Conservation (phyloP, 2,888 invertebrate species). For the Pecten maximus region DNA sequence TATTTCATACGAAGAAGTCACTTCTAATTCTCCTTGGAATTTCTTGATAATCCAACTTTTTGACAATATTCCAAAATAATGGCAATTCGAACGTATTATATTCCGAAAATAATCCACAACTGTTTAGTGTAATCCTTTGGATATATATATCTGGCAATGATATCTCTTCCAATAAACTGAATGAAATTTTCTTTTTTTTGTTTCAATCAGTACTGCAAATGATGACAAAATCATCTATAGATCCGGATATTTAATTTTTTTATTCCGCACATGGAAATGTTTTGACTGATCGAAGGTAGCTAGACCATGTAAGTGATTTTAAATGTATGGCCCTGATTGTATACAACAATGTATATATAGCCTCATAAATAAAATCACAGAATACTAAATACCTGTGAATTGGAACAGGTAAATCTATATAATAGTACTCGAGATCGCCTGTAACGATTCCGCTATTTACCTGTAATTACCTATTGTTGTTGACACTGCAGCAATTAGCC, state of each 20-base stretch:
- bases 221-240: not conserved
- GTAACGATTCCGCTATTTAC: not conserved
- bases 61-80: not conserved
- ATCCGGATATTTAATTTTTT: not conserved
- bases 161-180: no score
- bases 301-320: not conserved
- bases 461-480: conserved; percentile 28
- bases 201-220: not conserved
- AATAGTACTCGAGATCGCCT: not conserved
- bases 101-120: not conserved
- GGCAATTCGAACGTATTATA: not conserved
- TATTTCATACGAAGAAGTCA: not conserved
- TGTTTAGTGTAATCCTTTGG: not conserved
- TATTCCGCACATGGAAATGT: not conserved
- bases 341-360: not conserved
- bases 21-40: not conserved
- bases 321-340: not conserved
- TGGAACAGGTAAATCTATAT: not conserved
- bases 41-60: not conserved
- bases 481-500: conserved; percentile 22
- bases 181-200: not conserved
- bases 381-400: not conserved
- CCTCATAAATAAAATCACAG: not conserved
- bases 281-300: not conserved
- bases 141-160: not conserved